phyloP scores from a whole-genome alignment of 2,888 invertebrate species.

The Leptarthrus brevirostris region DNA sequence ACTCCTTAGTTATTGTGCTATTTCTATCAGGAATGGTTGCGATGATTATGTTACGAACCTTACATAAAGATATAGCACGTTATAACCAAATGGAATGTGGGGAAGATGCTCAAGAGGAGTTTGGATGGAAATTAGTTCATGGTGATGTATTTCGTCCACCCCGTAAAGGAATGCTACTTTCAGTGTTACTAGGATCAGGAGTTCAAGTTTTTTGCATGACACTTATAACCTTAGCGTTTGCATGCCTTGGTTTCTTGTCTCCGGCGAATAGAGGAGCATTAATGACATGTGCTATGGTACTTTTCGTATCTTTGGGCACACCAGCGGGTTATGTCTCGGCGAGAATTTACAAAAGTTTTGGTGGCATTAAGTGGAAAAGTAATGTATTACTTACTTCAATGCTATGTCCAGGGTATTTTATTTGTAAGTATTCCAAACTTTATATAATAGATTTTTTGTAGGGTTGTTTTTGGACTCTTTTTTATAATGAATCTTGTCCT shows the following conservation, averaged over 20 bases:
- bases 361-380: conserved; percentile 98
- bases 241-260: conserved; percentile 98
- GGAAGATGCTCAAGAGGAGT: conserved; percentile 89
- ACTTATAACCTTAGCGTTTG: conserved; percentile 94
- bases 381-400: conserved; percentile 97
- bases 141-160: conserved; percentile 98
- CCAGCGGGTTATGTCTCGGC: conserved; percentile 98
- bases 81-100: conserved; percentile 96
- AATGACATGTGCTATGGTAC: conserved; percentile 97
- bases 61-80: conserved; percentile 98
- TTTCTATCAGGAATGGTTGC: conserved; percentile 99
- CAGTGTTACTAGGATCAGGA: conserved; percentile 96
- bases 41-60: conserved; percentile 96
- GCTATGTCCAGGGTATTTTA: conserved; percentile 92
- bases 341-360: conserved; percentile 97
- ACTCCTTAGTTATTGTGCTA: conserved; percentile 95
- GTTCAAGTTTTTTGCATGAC: conserved; percentile 96
- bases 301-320: conserved; percentile 96
- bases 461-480: conserved; percentile 95
- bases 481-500: conserved; percentile 96
- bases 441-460: conserved; percentile 64
- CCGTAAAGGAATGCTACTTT: conserved; percentile 93
- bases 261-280: conserved; percentile 98
- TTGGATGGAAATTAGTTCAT: conserved; percentile 95
- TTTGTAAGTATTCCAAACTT: too few relatives aligned